These are phyloP conservation scores for Drosophila ananassae DNA, from an alignment of 1,140 invertebrate species.

Conservation along the genomic window DNA sequence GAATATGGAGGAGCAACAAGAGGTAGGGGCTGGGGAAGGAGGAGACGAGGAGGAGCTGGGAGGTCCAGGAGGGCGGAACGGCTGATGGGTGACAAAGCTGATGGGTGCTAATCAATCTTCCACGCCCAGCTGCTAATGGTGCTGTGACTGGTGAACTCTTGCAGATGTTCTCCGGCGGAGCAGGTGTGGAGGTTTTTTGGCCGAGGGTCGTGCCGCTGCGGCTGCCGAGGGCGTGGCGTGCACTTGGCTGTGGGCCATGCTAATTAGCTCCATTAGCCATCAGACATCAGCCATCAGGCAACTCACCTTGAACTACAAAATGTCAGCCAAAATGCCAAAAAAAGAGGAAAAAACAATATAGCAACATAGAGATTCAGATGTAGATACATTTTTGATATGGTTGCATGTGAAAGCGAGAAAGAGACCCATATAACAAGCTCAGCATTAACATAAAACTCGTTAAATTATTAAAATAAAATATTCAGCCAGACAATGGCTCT, in stretches of 20 bases:
- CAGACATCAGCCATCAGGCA: slow-evolving; percentile 23
- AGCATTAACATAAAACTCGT: slow-evolving; percentile 66
- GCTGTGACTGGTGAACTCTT: slow-evolving; percentile 27
- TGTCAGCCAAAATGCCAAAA: slow-evolving; percentile 49
- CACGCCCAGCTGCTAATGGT: slow-evolving; percentile 31
- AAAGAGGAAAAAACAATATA: background rate
- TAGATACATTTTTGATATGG: slow-evolving; percentile 7
- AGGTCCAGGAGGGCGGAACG: background rate
- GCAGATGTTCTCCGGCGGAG: slow-evolving; percentile 48
- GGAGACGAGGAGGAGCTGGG: background rate
- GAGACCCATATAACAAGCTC: background rate
- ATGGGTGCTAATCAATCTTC: slow-evolving; percentile 49
- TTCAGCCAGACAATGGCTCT: slow-evolving; percentile 23
- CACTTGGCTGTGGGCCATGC: slow-evolving; percentile 28
- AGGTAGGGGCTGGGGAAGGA: background rate
- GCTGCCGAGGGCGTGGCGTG: slow-evolving; percentile 6
- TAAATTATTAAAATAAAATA: slow-evolving; percentile 63
- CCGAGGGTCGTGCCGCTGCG: background rate
- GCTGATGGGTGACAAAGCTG: slow-evolving; percentile 31
- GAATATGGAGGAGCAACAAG: slow-evolving; percentile 6
- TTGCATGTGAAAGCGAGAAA: slow-evolving; percentile 27
- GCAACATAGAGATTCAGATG: slow-evolving; percentile 4
- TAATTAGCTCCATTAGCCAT: slow-evolving; percentile 42
- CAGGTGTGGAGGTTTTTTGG: slow-evolving; percentile 10
- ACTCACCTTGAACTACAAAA: slow-evolving; percentile 77